phyloP scores from a whole-genome alignment of 2,888 invertebrate genomes.

The Aporophyla lueneburgensis region DNA sequence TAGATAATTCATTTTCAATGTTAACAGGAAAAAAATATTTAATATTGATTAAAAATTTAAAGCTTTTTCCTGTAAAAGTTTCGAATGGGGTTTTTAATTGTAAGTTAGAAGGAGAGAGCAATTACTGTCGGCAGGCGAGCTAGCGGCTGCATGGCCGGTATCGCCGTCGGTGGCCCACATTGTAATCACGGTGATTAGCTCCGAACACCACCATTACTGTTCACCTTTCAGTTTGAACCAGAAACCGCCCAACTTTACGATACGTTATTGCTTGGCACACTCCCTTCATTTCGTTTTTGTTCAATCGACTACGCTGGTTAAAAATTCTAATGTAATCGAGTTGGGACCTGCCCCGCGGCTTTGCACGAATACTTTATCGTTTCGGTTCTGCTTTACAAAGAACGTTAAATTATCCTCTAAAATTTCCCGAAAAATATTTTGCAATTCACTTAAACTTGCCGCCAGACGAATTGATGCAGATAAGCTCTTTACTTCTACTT shows the following conservation, averaged over 20 bases:
- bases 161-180: slow-evolving; percentile 70
- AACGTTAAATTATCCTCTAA: slow-evolving; percentile 50
- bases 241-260: slow-evolving; percentile 56
- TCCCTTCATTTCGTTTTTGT: slow-evolving; percentile 49
- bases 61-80: slow-evolving; percentile 46
- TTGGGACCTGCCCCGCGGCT: slow-evolving; percentile 54
- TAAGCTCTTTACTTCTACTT: slow-evolving; percentile 16
- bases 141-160: slow-evolving; percentile 56
- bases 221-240: slow-evolving; percentile 59
- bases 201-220: slow-evolving; percentile 60
- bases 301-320: slow-evolving; percentile 57
- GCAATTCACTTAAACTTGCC: slow-evolving; percentile 25
- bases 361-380: slow-evolving; percentile 47
- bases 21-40: not conserved
- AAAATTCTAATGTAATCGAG: slow-evolving; percentile 62
- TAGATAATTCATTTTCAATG: not conserved
- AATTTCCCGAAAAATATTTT: slow-evolving; percentile 49
- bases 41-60: not conserved
- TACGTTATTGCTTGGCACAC: slow-evolving; percentile 62
- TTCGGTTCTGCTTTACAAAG: slow-evolving; percentile 50
- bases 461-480: slow-evolving; percentile 14
- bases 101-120: slow-evolving; percentile 57
- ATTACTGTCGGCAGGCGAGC: slow-evolving; percentile 63
- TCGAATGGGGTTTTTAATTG: slow-evolving; percentile 47
- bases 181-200: slow-evolving; percentile 74